Evolutionary conservation across 2,797 vertebrate genomes (phyloP), one percentile per base, ranked within the genome.

Genomic region (Clarias pachynema): DNA sequence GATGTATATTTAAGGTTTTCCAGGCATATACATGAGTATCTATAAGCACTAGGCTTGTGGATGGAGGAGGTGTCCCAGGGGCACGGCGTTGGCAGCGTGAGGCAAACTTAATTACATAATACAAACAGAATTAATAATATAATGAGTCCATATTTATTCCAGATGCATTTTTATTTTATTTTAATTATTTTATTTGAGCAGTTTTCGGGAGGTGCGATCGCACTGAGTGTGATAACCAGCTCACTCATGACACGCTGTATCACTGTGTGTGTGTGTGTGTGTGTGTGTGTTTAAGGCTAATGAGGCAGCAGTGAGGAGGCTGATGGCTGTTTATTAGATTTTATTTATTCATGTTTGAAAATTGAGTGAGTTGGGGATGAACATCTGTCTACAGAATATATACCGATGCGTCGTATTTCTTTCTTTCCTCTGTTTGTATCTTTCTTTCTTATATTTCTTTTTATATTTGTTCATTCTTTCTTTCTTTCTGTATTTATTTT

Each of bases 211-310:
- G 44, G 44, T 9, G 44, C 10, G 44, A 44, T 2, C 9, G 44
- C 44, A 10, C 9, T 44, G 44, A 44, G 44, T 49, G 44, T 49
- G 44, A 49, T 49, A 49, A 49, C 44, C 44, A 49, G 44, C 44
- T 0, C 44, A 49, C 44, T 12, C 10, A 12, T 49, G 44, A 12
- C 2, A 10, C 10, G 44, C 10, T 49, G 44, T 49, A 49, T 49
- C 44, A 49, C 9, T 44, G 44, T 44, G 9, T 44, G 44, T 44
- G 44, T 44, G 37, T 40, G 37, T 62, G 62, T 65, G 62, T 29
- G 63, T 66, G 63, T 66, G 63, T 66, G 63, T 66, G 63, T 66
- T 66, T 66, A 31, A 66, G 63, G 63, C 26, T 66, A 66, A 66
- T 66, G 63, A 66, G 18, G 7, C 66, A 68, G 7, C 8, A 68